A percentile compares a stretch with the other conserved stretches of the same genome.
Conservation (phyloP, 2,113 vertebrate species). For the Chionomys nivalis region DNA sequence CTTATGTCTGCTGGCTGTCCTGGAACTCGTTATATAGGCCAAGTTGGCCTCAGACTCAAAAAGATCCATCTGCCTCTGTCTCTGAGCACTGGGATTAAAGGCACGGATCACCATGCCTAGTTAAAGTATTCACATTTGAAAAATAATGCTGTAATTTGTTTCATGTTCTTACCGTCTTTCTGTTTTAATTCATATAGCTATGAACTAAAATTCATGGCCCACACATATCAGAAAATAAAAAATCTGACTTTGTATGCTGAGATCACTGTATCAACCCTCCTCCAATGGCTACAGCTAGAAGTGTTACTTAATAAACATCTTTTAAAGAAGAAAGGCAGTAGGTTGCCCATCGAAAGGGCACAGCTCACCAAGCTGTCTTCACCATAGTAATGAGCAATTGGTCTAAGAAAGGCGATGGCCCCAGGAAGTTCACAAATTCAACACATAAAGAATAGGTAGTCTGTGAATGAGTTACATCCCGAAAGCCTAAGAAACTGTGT, state of each 20-base stretch:
- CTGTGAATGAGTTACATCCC: conserved; percentile 34
- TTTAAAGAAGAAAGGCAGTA: conserved; percentile 26
- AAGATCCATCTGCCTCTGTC: background rate
- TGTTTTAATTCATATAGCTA: conserved; percentile 45
- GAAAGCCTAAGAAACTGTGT: conserved; percentile 33
- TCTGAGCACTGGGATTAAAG: background rate
- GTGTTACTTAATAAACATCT: no score
- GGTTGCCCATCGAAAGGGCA: conserved; percentile 31
- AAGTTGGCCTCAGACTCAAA: background rate
- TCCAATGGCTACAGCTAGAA: background rate
- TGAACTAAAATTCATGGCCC: conserved; percentile 28
- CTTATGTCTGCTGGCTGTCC: background rate
- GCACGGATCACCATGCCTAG: background rate
- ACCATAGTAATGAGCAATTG: conserved; percentile 15
- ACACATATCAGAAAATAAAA: conserved; percentile 53
- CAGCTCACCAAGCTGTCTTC: background rate
- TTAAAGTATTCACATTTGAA: background rate
- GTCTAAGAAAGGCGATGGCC: conserved; percentile 1
- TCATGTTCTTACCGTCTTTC: conserved; percentile 49
- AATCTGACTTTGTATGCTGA: conserved; percentile 30
- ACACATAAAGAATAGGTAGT: conserved; percentile 15
- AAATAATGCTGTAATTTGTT: conserved; percentile 53
- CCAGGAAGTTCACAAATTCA: conserved; percentile 56
- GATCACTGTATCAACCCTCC: background rate
- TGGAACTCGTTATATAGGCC: background rate